A percentile compares a stretch with the other conserved stretches of the same genome.
Evolutionary conservation across 2,888 invertebrate genomes (phyloP).

Genomic region (Archaeoteleia sp.): DNA sequence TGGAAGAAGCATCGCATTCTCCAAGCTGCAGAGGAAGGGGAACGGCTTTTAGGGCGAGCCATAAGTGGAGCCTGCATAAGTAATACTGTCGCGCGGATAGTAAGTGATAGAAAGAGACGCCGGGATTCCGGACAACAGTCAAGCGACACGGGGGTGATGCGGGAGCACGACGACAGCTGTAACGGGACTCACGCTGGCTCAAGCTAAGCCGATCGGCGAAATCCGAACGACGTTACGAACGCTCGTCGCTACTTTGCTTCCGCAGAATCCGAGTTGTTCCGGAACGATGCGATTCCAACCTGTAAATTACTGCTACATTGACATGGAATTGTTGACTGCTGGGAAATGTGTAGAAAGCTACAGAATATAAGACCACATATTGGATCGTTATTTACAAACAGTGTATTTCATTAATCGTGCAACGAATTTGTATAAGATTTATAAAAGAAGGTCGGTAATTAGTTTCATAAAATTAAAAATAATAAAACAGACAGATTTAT

Average conservation of each 20-base stretch:
- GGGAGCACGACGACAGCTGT: slow-evolving; percentile 66
- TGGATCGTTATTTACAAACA: too few species aligned
- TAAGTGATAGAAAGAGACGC: slow-evolving; percentile 50
- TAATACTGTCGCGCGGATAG: slow-evolving; percentile 62
- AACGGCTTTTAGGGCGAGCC: slow-evolving; percentile 65
- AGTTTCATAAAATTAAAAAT: too few species aligned
- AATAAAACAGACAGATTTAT: too few species aligned
- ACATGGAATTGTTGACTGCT: slow-evolving; percentile 35
- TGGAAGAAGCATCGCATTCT: slow-evolving; percentile 42
- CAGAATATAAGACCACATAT: slow-evolving; percentile 37
- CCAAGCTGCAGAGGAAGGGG: slow-evolving; percentile 26
- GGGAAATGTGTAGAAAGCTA: slow-evolving; percentile 35
- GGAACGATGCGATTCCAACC: slow-evolving; percentile 46
- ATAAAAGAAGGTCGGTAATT: too few species aligned
- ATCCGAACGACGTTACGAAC: slow-evolving; percentile 54
- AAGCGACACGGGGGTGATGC: slow-evolving; percentile 56
- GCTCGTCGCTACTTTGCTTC: slow-evolving; percentile 49
- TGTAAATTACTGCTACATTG: slow-evolving; percentile 49
- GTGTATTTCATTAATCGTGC: too few species aligned
- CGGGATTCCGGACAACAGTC: slow-evolving; percentile 56
- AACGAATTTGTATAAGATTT: too few species aligned
- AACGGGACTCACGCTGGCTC: slow-evolving; percentile 70
- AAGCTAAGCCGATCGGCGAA: slow-evolving; percentile 72
- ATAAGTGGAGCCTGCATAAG: slow-evolving; percentile 71
- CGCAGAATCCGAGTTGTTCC: slow-evolving; percentile 47